Conservation (phyloP, 2,113 vertebrate genomes). For the Ranitomeya imitator region DNA sequence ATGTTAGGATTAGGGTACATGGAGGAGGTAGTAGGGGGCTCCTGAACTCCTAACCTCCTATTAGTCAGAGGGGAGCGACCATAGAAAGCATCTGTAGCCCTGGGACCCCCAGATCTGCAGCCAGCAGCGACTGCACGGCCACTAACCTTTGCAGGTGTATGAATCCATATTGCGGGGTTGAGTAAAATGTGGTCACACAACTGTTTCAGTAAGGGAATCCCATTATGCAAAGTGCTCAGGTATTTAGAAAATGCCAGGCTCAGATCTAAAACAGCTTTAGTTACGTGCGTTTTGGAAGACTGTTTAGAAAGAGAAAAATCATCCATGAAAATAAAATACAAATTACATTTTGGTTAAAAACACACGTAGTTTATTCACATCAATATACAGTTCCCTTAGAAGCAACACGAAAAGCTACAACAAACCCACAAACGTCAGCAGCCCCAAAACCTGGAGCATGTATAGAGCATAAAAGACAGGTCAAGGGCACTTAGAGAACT, state of each 20-base stretch:
- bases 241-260: conserved; percentile 94
- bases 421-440: neutral
- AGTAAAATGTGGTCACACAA: conserved; percentile 96
- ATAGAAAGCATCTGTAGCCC: neutral
- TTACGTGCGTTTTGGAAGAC: conserved; percentile 96
- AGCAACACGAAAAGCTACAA: neutral
- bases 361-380: neutral
- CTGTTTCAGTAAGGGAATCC: conserved; percentile 92
- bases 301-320: conserved; percentile 62
- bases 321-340: neutral
- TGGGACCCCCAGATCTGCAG: neutral
- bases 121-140: too few species aligned
- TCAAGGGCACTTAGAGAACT: neutral
- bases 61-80: neutral
- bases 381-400: neutral
- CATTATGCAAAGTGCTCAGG: conserved; percentile 91
- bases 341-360: neutral
- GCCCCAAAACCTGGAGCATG: neutral
- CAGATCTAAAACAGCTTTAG: conserved; percentile 87
- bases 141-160: conserved; percentile 90
- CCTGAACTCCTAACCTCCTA: neutral
- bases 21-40: neutral
- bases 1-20: too few species aligned
- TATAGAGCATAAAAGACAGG: neutral
- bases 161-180: conserved; percentile 97